These are phyloP conservation scores for Trachymyrmex septentrionalis DNA, from an alignment of 1,140 invertebrate species.

Conservation along the genomic window DNA sequence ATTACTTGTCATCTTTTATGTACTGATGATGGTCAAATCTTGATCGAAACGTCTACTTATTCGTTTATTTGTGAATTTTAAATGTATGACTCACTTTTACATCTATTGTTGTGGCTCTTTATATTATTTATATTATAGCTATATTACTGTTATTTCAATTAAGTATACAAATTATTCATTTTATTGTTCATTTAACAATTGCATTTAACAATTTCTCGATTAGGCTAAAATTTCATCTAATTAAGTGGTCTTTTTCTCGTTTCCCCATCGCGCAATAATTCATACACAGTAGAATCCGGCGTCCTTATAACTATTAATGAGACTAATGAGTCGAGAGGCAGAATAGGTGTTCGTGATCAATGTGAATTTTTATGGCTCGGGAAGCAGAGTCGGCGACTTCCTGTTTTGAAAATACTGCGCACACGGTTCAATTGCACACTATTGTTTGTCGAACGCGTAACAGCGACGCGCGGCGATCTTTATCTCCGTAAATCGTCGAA, in stretches of 20 bases:
- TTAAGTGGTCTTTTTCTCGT: not conserved
- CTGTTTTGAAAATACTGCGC: conserved; percentile 46
- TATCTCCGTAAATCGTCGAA: not conserved
- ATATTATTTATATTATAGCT: too few relatives aligned
- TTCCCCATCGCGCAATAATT: not conserved
- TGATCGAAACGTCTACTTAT: too few relatives aligned
- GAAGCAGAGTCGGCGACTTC: conserved; percentile 19
- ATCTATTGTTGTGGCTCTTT: too few relatives aligned
- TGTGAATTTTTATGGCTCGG: conserved; percentile 35
- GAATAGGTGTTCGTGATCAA: conserved; percentile 29
- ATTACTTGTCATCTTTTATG: too few relatives aligned
- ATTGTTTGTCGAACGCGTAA: conserved; percentile 31
- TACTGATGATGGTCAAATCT: too few relatives aligned
- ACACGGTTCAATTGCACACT: conserved; percentile 16
- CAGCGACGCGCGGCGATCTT: not conserved
- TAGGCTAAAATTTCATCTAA: not conserved
- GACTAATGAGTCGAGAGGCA: not conserved
- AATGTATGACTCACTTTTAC: too few relatives aligned
- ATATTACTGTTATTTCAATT: not conserved
- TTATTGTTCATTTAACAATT: not conserved
- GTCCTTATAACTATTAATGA: not conserved
- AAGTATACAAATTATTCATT: not conserved
- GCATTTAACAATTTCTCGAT: not conserved
- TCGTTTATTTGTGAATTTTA: too few relatives aligned
- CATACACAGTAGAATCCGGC: not conserved